Evolutionary conservation across 2,113 vertebrate genomes (phyloP), one percentile per base, ranked within the genome.

Genomic region (Hyperoodon ampullatus): DNA sequence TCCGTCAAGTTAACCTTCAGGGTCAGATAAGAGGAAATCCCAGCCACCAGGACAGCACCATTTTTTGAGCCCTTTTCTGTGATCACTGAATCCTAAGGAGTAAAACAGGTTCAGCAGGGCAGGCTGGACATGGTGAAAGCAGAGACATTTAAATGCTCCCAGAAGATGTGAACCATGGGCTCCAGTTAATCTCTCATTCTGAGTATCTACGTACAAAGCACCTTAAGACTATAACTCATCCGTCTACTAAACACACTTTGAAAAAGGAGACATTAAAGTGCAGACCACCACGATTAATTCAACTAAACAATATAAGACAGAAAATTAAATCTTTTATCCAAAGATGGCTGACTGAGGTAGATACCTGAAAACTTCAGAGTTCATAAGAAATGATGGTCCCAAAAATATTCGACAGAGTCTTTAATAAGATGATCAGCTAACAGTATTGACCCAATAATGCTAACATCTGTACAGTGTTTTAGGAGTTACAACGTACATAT

Each of bases 321-420:
- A 77, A 92, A 94, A 74, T 50, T 77, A 71, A 88, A 66, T 35
- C 21, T 89, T 80, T 89, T 82, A 58, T 87, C 26, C 35, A 70
- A 92, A 83, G 66, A 18, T 58, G 28, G 87, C 47, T 53, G 39
- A 88, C 39, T 44, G n/a, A 88, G 74, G 14, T 19, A 88, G 42
- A 85, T 71, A 85, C 24, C 50, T 88, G n/a, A 50, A 94, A 71
- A 90, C 47, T 39, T 93, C 61, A 24, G 2, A 92, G 47, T 70
- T 11, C 44, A 15, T 83, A 44, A 82, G 58, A 96, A 91, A 66
- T 42, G n/a, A 90, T 6, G 71, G 65, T 35, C 61, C 39, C 68
- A 72, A 50, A 87, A 81, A 24, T 39, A 63, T 4, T 2, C 39
- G 18, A 58, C 77, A 55, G 23, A 35, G 23, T 80, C 12, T 58